Evolutionary conservation across 2,113 vertebrate species (phyloP), one percentile per base, ranked within the genome.

Genomic region (Apaloderma vittatum): DNA sequence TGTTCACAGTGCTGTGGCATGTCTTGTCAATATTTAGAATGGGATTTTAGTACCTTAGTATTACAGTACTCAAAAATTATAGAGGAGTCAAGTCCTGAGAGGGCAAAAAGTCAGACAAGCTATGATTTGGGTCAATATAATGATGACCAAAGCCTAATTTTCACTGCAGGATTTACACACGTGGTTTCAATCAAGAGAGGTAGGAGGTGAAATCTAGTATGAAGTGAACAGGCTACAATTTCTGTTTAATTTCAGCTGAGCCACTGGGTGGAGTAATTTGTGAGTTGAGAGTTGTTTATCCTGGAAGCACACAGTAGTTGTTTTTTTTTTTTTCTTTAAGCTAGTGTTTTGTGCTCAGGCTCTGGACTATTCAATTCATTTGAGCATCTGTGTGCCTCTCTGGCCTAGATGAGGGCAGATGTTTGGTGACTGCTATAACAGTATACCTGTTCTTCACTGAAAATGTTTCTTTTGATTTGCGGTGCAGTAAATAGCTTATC

Each of bases 401-500:
- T 95, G 68, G 70, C 65, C 48, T 75, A 57, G 52, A 63, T 63
- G 57, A 94, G 45, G 45, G 49, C 61, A 82, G 52, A 57, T 57
- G 9, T 72, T 85, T 72, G 71, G 26, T 8, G 9, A 65, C 54
- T 94, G 63, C 51, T 89, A 7, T 77, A 88, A 59, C 30, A 32
- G 24, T 20, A 48, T 63, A 67, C 37, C 22, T 75, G 19, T 68
- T 84, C 46, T 81, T 84, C 37, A 72, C 16, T 75, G 77, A 63
- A 94, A 84, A 93, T 51, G 11, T 58, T 89, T 84, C 36, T n/a
- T 95, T 89, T 93, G 82, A 86, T 92, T 92, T 95, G 48, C 79
- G 71, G 15, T 54, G 54, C 49, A 82, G 54, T 85, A 88, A 92
- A 92, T 57, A 75, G 37, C 40, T 80, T 95, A 79, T 80, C 75